Percentiles rank a stretch among this genome's conserved stretches.
Evolutionary conservation across 2,797 vertebrate genomes (phyloP).

Genomic region (Lepus oiostolus): DNA sequence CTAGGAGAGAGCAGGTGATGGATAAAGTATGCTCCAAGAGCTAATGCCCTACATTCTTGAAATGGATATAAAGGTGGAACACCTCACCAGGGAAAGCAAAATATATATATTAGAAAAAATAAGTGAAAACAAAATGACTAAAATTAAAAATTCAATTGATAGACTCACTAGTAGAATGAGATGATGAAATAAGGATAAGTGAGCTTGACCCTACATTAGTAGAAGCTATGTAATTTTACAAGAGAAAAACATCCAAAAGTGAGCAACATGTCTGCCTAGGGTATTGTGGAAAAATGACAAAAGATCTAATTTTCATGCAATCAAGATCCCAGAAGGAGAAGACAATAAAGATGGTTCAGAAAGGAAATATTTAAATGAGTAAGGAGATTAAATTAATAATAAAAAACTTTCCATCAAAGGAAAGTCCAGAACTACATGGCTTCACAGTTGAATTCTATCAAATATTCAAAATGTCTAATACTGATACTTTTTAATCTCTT

Average conservation of each 20-base stretch:
- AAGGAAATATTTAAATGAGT: background rate
- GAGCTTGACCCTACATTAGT: background rate
- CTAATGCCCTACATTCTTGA: background rate
- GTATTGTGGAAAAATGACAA: background rate
- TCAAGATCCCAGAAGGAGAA: background rate
- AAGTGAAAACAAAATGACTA: background rate
- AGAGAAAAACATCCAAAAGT: background rate
- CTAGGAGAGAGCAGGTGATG: too few species aligned
- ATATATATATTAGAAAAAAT: background rate
- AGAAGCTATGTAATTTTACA: background rate
- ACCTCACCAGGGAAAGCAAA: background rate
- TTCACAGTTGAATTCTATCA: background rate
- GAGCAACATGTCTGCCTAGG: background rate
- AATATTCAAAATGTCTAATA: background rate
- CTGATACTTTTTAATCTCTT: background rate
- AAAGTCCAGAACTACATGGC: background rate
- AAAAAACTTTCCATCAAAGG: background rate
- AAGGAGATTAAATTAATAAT: too few species aligned
- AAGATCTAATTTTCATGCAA: background rate
- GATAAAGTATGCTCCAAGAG: background rate
- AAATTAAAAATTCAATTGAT: background rate
- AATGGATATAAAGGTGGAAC: background rate
- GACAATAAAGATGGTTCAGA: background rate
- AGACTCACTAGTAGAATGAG: background rate
- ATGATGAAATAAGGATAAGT: background rate